These are phyloP conservation scores for Scopus umbretta DNA, from an alignment of 2,113 vertebrate genomes.

Conservation along the genomic window DNA sequence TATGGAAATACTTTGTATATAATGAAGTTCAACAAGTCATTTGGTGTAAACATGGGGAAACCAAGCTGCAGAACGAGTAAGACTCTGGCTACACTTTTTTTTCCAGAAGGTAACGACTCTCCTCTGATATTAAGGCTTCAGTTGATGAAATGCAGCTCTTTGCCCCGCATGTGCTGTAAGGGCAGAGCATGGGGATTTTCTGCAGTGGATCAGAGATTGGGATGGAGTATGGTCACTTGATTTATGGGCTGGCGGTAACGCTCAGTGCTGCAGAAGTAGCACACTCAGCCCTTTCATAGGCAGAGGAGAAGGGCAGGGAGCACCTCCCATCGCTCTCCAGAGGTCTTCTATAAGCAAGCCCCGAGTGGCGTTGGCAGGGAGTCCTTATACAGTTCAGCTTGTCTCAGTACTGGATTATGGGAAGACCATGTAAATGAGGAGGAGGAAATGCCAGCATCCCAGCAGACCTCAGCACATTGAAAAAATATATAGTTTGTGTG, in stretches of 20 bases:
- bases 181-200: slow-evolving; percentile 16
- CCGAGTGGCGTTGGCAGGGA: background rate
- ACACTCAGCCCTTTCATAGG: slow-evolving; percentile 54
- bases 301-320: slow-evolving; percentile 20
- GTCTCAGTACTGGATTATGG: slow-evolving; percentile 13
- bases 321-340: background rate
- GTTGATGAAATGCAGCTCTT: slow-evolving; percentile 48
- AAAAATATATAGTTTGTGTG: slow-evolving; percentile 43
- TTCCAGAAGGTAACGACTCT: slow-evolving; percentile 4
- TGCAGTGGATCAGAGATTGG: background rate
- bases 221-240: slow-evolving; percentile 29
- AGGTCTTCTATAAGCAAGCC: slow-evolving; percentile 14
- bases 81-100: background rate
- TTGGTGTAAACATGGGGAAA: slow-evolving; percentile 37
- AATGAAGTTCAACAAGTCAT: slow-evolving; percentile 71
- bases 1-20: slow-evolving; percentile 80
- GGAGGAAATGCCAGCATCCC: slow-evolving; percentile 37
- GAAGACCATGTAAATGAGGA: slow-evolving; percentile 48
- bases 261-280: slow-evolving; percentile 27
- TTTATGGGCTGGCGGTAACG: slow-evolving; percentile 40
- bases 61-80: slow-evolving; percentile 44
- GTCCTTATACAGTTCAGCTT: slow-evolving; percentile 24
- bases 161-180: background rate
- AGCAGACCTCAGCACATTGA: background rate
- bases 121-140: slow-evolving; percentile 24